These are phyloP conservation scores for Scopus umbretta DNA, from an alignment of 2,113 vertebrate genomes.

Conservation along the genomic window DNA sequence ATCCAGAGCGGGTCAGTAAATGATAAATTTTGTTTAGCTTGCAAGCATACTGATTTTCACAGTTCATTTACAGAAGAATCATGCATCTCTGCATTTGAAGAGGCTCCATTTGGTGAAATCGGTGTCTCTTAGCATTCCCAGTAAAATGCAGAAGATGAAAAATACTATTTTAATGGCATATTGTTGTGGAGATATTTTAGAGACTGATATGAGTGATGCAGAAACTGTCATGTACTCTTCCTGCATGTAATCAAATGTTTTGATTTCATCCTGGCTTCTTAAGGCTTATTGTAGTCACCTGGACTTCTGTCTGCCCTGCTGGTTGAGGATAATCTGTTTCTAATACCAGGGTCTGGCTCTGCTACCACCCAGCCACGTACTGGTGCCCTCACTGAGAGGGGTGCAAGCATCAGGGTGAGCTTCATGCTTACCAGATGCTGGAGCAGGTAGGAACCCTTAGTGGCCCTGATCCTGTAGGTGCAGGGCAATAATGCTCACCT, in stretches of 20 bases:
- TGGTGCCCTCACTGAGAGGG: not conserved
- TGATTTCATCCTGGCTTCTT: not conserved
- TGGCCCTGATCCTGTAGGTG: not conserved
- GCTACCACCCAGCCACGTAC: not conserved
- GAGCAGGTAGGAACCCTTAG: not conserved
- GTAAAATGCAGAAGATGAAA: not conserved
- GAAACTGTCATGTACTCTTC: not conserved
- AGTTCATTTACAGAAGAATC: constrained; percentile 24
- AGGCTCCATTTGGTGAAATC: not conserved
- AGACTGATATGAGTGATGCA: accelerated
- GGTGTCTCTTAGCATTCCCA: not conserved
- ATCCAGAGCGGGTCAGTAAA: constrained; percentile 21
- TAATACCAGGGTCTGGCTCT: not conserved
- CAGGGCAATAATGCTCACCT: not conserved
- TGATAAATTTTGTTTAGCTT: constrained; percentile 53
- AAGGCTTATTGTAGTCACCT: not conserved
- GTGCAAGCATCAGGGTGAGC: not conserved
- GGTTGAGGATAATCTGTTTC: not conserved
- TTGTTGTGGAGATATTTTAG: not conserved
- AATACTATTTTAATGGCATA: not conserved
- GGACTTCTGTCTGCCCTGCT: not conserved
- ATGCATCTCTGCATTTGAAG: not conserved
- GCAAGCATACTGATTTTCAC: constrained; percentile 34
- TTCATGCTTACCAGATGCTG: not conserved
- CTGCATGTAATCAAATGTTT: not conserved